Base-by-base conservation (phyloP, 2,888 invertebrate species). In the Parnassius glacialis region DNA sequence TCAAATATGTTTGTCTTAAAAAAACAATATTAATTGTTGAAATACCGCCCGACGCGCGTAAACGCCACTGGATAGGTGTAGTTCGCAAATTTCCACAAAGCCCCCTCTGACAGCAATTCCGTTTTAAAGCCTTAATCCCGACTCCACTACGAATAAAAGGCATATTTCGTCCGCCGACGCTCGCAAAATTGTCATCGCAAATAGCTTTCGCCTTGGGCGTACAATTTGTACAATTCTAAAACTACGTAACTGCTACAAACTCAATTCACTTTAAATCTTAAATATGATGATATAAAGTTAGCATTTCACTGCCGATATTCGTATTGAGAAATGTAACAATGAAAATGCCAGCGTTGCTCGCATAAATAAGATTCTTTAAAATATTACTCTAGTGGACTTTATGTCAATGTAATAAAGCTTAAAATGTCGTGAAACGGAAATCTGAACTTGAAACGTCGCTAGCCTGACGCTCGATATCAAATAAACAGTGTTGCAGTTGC, bases 181-280 rank as follows among this genome's bases (percentile, higher is more conserved):
- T 88, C 84, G 85, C 87, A 81, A 90, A 91, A 91, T 91, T 90
- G 91, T 91, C 91, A 90, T 90, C 90, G 87, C 90, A 90, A 91
- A 91, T 91, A 90, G 91, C 88, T 90, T 89, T 89, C 70, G 88
- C 91, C 89, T 69, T 67, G 66, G 83, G 91, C 89, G 66, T 68
- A 72, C 64, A 67, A 72, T 68, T 63, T 56, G 34, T 67, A 54
- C 69, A 73, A 66, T 45, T 65, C 60, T 66, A 71, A 79, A 79
- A 77, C 74, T 67, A 56, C 74, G 57, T 67, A 81, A 76, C 74
- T 74, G 57, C 44, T 54, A 59, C 64, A 72, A 62, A 1, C 10
- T n/a, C 68, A 73, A 48, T 2, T 16, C 10, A 80, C 72, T 70
- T 61, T 58, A 52, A 67, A 73, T 74, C 70, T 63, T 83, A 70